Evolutionary conservation across 2,888 invertebrate species (phyloP).

Genomic region (Cantharis flavilabris): DNA sequence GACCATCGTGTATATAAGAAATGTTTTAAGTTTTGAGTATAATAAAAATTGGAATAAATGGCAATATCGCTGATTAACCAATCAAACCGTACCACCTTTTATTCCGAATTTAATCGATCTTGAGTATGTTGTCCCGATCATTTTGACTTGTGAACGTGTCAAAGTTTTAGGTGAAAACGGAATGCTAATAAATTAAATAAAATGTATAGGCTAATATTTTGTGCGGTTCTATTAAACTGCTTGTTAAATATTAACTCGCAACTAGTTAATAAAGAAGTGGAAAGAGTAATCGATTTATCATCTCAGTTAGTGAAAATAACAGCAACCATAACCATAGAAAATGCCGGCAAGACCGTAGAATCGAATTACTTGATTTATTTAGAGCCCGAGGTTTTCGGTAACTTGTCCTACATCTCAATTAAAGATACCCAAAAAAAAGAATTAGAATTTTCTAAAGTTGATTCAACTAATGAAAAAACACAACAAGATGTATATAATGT

Average conservation of each 20-base stretch:
- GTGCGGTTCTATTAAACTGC: background rate
- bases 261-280: slow-evolving; percentile 76
- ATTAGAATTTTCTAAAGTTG: background rate
- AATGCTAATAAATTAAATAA: background rate
- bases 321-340: slow-evolving; percentile 81
- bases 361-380: slow-evolving; percentile 73
- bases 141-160: background rate
- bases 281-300: slow-evolving; percentile 83
- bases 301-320: slow-evolving; percentile 87
- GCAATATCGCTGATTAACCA: background rate
- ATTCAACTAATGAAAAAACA: background rate
- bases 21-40: background rate
- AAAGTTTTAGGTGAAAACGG: background rate
- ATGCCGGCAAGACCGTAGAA: slow-evolving; percentile 74
- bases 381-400: slow-evolving; percentile 66
- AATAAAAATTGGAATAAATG: background rate
- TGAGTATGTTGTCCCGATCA: background rate
- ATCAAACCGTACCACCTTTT: background rate
- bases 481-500: slow-evolving; percentile 32
- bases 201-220: background rate
- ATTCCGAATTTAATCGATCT: background rate
- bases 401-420: slow-evolving; percentile 78
- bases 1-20: background rate
- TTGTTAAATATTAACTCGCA: slow-evolving; percentile 44
- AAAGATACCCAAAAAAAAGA: slow-evolving; percentile 64